Evolutionary conservation across 2,888 invertebrate species (phyloP).

Genomic region (Folsomia manolachei): DNA sequence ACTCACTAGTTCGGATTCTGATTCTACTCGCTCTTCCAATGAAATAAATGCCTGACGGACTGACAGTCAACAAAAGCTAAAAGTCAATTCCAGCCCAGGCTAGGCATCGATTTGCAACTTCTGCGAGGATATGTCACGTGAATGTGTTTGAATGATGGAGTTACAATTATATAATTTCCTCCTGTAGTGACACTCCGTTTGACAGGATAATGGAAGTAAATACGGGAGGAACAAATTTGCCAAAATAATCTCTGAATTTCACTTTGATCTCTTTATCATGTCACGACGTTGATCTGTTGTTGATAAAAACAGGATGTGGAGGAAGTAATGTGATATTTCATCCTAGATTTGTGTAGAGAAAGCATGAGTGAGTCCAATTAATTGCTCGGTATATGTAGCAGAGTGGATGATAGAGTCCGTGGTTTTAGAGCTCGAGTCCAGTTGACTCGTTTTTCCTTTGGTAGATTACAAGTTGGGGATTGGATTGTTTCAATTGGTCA

Average conservation of each 20-base stretch:
- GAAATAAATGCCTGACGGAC: too few species aligned
- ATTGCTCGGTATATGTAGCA: not conserved
- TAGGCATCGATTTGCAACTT: not conserved
- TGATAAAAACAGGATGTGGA: not conserved
- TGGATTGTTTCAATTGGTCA: constrained; percentile 5
- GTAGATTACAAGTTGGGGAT: too few species aligned
- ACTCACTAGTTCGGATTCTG: not conserved
- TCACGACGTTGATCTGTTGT: too few species aligned
- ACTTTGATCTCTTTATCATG: not conserved
- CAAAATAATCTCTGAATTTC: not conserved
- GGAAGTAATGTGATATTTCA: not conserved
- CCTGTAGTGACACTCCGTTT: too few species aligned
- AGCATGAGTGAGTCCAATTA: not conserved
- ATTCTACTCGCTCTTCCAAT: too few species aligned
- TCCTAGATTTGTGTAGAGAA: not conserved
- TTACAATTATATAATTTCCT: not conserved
- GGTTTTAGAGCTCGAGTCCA: not conserved
- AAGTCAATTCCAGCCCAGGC: too few species aligned
- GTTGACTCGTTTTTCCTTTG: not conserved
- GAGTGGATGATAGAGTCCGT: not conserved
- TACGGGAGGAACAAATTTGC: not conserved
- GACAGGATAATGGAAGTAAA: not conserved
- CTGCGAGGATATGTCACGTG: not conserved
- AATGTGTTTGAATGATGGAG: not conserved
- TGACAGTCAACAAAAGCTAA: too few species aligned